Conservation (phyloP, 1,140 invertebrate genomes). For the Trypoxylus dichotomus region DNA sequence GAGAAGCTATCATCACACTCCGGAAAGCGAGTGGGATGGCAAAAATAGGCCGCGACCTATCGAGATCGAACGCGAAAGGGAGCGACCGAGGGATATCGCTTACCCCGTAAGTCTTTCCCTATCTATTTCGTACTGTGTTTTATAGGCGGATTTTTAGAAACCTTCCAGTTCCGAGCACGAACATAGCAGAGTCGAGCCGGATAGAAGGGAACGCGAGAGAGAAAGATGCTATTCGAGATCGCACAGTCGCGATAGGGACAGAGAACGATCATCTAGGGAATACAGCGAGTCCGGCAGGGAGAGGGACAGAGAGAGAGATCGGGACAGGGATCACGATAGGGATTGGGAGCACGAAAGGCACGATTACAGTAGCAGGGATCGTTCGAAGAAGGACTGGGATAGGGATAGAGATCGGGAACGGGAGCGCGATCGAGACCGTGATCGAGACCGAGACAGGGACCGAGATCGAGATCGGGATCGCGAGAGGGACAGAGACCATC, state of each 20-base stretch:
- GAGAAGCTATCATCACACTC: constrained; percentile 60
- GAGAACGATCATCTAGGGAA: constrained; percentile 49
- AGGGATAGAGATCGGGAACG: constrained; percentile 54
- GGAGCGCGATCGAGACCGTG: constrained; percentile 39
- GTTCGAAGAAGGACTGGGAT: constrained; percentile 57
- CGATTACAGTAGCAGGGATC: constrained; percentile 56
- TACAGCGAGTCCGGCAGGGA: constrained; percentile 54
- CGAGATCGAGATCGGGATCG: constrained; percentile 26
- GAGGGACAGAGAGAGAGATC: constrained; percentile 50
- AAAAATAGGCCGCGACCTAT: constrained; percentile 54
- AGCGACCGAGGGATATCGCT: constrained; percentile 42
- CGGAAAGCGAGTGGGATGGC: constrained; percentile 56
- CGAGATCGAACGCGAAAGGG: constrained; percentile 57
- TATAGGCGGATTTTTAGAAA: constrained; percentile 36
- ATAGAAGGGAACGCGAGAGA: constrained; percentile 55
- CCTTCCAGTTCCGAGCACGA: constrained; percentile 39
- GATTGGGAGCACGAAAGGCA: constrained; percentile 54
- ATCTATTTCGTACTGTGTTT: not conserved
- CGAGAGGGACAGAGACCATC: constrained; percentile 30
- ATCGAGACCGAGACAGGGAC: constrained; percentile 54
- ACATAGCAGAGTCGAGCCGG: constrained; percentile 49
- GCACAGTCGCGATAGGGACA: constrained; percentile 59
- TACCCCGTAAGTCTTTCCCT: constrained; percentile 41
- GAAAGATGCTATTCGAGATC: constrained; percentile 58
- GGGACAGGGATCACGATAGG: constrained; percentile 51